Evolutionary conservation across 2,113 vertebrate species (phyloP).

Genomic region (Pseudonaja textilis): DNA sequence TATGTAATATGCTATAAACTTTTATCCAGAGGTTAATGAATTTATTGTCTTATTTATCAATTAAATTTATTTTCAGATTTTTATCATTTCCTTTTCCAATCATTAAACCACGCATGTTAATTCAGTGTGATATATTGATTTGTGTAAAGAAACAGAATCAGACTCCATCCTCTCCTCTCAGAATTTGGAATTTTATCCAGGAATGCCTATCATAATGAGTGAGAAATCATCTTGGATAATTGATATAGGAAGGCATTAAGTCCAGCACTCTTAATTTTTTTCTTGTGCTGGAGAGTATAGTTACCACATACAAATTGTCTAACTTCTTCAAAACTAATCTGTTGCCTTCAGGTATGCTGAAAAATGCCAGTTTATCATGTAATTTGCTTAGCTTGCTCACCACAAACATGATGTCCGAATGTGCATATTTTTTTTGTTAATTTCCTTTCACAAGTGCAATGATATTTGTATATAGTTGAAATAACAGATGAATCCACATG

Average conservation of each 20-base stretch:
- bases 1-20: neutral
- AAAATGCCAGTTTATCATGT: neutral
- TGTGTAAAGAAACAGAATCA: neutral
- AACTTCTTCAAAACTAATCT: neutral
- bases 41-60: neutral
- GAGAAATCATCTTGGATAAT: neutral
- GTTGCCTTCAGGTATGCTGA: neutral
- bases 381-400: neutral
- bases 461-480: neutral
- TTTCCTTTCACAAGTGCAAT: neutral
- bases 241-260: neutral
- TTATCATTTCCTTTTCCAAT: neutral
- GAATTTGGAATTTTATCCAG: neutral
- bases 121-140: neutral
- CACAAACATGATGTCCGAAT: neutral
- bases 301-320: neutral
- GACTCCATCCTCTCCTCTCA: neutral
- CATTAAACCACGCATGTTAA: neutral
- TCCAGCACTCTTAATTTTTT: neutral
- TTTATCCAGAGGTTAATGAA: neutral
- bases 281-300: neutral
- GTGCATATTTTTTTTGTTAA: neutral
- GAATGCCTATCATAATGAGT: neutral
- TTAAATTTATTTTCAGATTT: neutral
- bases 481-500: neutral